Evolutionary conservation across 1,140 invertebrate species (phyloP).

Genomic region (Meteorus sp.): DNA sequence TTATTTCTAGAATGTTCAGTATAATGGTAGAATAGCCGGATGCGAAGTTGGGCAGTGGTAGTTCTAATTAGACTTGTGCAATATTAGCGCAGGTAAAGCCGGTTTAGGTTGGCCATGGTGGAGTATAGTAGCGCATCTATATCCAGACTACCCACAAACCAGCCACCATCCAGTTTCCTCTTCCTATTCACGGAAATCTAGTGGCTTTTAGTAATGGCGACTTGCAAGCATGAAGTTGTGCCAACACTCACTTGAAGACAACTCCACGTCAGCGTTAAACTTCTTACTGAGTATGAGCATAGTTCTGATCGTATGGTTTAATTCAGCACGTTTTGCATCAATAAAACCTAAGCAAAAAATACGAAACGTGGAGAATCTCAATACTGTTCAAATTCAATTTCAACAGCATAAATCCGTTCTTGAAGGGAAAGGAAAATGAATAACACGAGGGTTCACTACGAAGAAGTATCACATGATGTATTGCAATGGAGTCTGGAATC

Average conservation of each 20-base stretch:
- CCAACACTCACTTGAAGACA: not conserved
- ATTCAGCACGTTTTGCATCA: conserved; percentile 45
- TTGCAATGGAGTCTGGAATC: too few species aligned
- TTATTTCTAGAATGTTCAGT: not conserved
- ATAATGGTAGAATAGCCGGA: too few species aligned
- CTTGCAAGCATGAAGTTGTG: conserved; percentile 36
- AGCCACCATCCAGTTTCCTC: conserved; percentile 28
- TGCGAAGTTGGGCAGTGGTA: conserved; percentile 20
- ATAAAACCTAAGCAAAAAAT: conserved; percentile 18
- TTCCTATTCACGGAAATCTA: conserved; percentile 39
- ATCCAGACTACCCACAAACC: too few species aligned
- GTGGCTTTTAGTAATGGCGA: conserved; percentile 42
- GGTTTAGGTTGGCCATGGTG: not conserved
- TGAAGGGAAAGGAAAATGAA: too few species aligned
- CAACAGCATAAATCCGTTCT: too few species aligned
- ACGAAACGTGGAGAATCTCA: too few species aligned
- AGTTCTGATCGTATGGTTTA: conserved; percentile 44
- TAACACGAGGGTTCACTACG: too few species aligned
- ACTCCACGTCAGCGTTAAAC: not conserved
- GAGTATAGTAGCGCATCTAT: not conserved
- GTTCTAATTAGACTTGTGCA: conserved; percentile 47
- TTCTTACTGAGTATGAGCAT: conserved; percentile 2
- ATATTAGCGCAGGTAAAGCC: conserved; percentile 47
- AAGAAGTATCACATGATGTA: too few species aligned
- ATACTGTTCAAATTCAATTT: too few species aligned